Base-by-base conservation (phyloP, 2,888 invertebrate species). In the Cinara cedri region DNA sequence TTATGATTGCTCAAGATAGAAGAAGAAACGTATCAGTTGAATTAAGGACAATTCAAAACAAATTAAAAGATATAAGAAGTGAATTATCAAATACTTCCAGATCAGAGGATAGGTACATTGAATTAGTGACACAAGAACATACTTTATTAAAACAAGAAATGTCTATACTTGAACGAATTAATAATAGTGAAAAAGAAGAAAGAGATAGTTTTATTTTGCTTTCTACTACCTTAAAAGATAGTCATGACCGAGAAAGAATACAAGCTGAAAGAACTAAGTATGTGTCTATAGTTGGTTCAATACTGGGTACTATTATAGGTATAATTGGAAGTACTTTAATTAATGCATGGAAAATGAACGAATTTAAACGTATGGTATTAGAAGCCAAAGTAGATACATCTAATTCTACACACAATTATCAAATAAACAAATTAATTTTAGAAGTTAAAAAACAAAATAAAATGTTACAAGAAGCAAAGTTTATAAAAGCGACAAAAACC, bases 181-280 rank as follows among this genome's bases (percentile, higher is more conserved):
- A 89, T 14, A 87, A 89, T 2, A 88, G 90, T 0, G 95, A 95
- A 84, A 88, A 90, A 65, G 89, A 89, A n/a, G 95, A 95, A 85
- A 86, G 94, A 4, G 92, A 92, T 74, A 86, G 90, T 14, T 94
- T 94, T 85, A 89, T 90, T 0, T 88, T 89, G 0, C 89, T 94
- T 85, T 91, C 93, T 0, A 82, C 83, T 26, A 91, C 93, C 0
- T 90, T 95, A 0, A 89, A 94, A 82, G 90, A 93, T 82, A 93
- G 93, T 21, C 94, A 95, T 84, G 95, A 95, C 85, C 89, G 92
- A 80, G 95, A 95, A 85, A 86, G 94, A 54, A 90, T 92, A 0
- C 92, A 94, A 84, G 90, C 92, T 4, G 94, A 95, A 85, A 88
- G 92, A 80, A 93, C 94, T 81, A 95, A 95, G 86, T 95, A 95